Base-by-base conservation (phyloP, 2,797 vertebrate species). In the Echiichthys vipera region DNA sequence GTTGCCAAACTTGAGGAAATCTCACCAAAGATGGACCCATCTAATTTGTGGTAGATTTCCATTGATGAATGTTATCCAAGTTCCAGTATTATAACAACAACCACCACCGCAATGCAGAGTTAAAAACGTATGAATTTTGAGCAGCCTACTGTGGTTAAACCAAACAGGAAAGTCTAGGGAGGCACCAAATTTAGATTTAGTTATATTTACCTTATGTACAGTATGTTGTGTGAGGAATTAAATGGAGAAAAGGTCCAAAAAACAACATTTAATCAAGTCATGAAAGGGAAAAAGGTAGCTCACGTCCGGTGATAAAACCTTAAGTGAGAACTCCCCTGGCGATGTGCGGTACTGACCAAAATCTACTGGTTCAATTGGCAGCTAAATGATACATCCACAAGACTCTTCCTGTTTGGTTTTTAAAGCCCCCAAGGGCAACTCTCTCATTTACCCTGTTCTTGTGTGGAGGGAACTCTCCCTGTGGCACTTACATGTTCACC, bases 401-500 rank as follows among this genome's bases (percentile, higher is more conserved):
- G 59, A 65, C 36, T 54, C 58, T 84, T 87, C 81, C 77, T 63
- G 77, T 84, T 83, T 25, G 13, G 69, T 80, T 88, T 80, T 74
- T 49, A 57, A 79, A 77, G 70, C 55, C 78, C n/a, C 56, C 47
- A 81, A 84, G 58, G 73, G 57, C 71, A 77, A 67, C 63, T 71
- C 76, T n/a, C 70, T 81, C 80, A 65, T 71, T 89, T 86, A 91
- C 89, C 89, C 91, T 92, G 89, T 89, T 89, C 69, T 55, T 76
- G 63, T 76, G 76, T 80, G 64, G 75, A 79, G 88, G 86, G 84
- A 88, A 77, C 66, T 74, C 79, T 82, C 83, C 86, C 80, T n/a
- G 81, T 91, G 90, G 91, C 90, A 93, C 90, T 91, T 93, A 71
- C 84, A 85, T 79, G 66, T 84, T 85, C 81, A 81, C 76, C 78